phyloP scores from a whole-genome alignment of 2,797 vertebrate genomes.

The Sandelia bainsii region DNA sequence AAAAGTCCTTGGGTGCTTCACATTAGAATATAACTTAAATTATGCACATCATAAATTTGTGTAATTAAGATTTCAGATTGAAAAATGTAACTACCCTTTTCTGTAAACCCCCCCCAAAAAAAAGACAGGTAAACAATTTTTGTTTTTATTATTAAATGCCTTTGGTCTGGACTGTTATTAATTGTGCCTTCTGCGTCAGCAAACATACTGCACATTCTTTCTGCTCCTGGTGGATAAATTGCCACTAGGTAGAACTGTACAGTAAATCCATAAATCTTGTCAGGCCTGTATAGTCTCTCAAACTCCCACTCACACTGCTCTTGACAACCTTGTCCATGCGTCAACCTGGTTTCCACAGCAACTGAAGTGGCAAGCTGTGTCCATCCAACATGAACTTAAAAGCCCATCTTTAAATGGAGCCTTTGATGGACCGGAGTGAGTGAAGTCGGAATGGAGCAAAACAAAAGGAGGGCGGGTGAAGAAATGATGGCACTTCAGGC shows the following conservation, averaged over 20 bases:
- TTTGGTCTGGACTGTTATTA: slow-evolving; percentile 6
- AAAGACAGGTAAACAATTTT: not conserved
- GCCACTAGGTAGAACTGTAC: slow-evolving; percentile 18
- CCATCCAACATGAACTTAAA: slow-evolving; percentile 68
- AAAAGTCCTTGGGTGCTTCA: not conserved
- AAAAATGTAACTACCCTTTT: not conserved
- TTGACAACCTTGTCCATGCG: slow-evolving; percentile 68
- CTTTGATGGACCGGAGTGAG: slow-evolving; percentile 58
- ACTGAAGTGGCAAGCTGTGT: slow-evolving; percentile 72
- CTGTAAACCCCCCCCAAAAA: not conserved
- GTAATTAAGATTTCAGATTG: not conserved
- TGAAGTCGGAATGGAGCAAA: slow-evolving; percentile 33
- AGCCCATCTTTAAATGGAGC: slow-evolving; percentile 72
- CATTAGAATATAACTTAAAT: not conserved
- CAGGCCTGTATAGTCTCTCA: slow-evolving; percentile 53
- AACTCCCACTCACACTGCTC: slow-evolving; percentile 68
- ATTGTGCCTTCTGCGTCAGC: not conserved
- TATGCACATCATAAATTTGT: not conserved
- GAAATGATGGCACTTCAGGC: slow-evolving; percentile 38
- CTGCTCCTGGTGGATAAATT: slow-evolving; percentile 18
- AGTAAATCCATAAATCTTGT: slow-evolving; percentile 58
- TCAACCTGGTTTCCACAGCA: slow-evolving; percentile 82
- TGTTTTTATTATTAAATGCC: not conserved
- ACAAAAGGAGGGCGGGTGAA: slow-evolving; percentile 45
- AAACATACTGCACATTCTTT: not conserved